Evolutionary conservation across 2,797 vertebrate species (phyloP).

Genomic region (Cyprinella venusta): DNA sequence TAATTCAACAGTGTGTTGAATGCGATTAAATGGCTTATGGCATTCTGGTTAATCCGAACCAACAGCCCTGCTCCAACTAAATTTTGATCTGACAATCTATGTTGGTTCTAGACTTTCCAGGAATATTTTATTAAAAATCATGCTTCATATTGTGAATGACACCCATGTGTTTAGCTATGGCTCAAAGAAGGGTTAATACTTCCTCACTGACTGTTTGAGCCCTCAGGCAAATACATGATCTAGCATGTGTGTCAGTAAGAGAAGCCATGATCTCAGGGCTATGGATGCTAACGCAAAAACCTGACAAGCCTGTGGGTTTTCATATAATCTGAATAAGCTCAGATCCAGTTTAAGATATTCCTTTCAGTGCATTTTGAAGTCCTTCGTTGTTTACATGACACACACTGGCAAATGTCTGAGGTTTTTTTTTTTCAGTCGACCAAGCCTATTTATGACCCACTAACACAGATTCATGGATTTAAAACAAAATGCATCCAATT

Average conservation of each 20-base stretch:
- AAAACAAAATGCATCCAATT: not conserved
- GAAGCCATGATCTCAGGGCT: conserved; percentile 25
- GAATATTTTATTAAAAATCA: not conserved
- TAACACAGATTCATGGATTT: not conserved
- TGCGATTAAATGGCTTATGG: not conserved
- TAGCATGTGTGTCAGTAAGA: conserved; percentile 17
- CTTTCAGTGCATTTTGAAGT: not conserved
- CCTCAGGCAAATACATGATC: conserved; percentile 33
- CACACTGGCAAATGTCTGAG: not conserved
- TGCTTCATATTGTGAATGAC: not conserved
- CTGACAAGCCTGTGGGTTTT: not conserved
- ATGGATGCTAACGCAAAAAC: conserved; percentile 19
- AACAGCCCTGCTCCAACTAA: not conserved
- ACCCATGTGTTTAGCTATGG: not conserved
- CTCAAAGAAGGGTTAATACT: conserved; percentile 6
- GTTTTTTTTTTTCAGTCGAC: not conserved
- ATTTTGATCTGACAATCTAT: not conserved
- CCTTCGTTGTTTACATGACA: not conserved
- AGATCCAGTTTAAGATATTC: not conserved
- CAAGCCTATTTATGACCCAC: not conserved
- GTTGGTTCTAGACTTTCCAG: not conserved
- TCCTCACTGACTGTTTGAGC: conserved; percentile 40
- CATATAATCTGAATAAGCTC: not conserved
- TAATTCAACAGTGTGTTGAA: not conserved
- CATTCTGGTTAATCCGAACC: not conserved